Base-by-base conservation (phyloP, 35 echinoderm and acorn worm genomes). In the Amphiura filiformis region DNA sequence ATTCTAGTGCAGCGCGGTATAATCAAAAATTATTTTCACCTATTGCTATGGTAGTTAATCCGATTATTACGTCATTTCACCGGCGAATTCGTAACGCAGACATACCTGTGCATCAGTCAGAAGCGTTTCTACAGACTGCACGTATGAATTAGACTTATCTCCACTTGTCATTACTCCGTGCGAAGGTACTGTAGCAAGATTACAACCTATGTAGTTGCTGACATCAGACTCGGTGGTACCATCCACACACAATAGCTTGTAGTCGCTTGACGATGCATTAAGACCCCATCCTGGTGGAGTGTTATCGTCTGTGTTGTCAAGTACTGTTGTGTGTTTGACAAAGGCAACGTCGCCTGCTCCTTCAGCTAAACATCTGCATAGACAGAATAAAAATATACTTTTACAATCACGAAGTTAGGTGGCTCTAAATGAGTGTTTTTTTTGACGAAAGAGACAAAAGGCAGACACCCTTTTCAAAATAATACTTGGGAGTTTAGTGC, bases 291-390 rank as follows among this genome's bases (percentile, higher is more conserved):
- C 37, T 7, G 13, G 82, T 34, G 28, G 17, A 31, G 87, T 84
- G 32, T 35, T 78, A 0, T 57, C 84, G 37, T 91, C 57, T 14
- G 81, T 76, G 44, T 52, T 52, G 3, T 86, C 83, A 18, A 37
- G 32, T 7, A 95, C 86, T 0, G 93, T 95, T 31, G 86, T 80
- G 39, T 95, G 93, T 83, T 95, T 95, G 15, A 95, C 82, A 47
- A 95, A 95, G 23, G 93, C 93, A 56, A 95, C 93, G 17, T 95
- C 93, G 31, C 93, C 93, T 0, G 65, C 81, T 18, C 20, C 79
- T 37, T 88, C 93, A 22, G 76, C 93, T 78, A 95, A 80, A 52
- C 93, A 95, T 64, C 93, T 95, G 70, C n/a, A n/a, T n/a, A 52
- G 44, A 52, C 7, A 52, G 7, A 11, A 52, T 52, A 52, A 52